Conservation (phyloP, 1,140 invertebrate species). For the Sycobia sp. region DNA sequence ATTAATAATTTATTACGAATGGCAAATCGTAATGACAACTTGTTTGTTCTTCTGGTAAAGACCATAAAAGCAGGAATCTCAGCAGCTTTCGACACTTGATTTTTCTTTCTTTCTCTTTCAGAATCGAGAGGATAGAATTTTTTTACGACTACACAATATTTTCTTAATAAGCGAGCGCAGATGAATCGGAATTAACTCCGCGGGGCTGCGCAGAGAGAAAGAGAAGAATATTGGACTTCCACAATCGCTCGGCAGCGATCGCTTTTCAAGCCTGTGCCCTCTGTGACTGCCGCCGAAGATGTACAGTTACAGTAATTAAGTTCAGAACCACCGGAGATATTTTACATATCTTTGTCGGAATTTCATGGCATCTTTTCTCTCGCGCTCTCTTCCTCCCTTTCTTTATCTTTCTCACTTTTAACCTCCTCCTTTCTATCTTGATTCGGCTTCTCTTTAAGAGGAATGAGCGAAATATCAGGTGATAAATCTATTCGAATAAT, state of each 20-base stretch:
- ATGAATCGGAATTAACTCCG: conserved; percentile 18
- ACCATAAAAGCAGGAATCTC: conserved; percentile 16
- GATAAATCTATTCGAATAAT: conserved; percentile 15
- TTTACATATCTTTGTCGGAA: conserved; percentile 17
- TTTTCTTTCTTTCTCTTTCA: not conserved
- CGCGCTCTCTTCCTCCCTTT: not conserved
- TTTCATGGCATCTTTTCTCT: not conserved
- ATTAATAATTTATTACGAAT: conserved; percentile 11
- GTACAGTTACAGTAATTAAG: conserved; percentile 26
- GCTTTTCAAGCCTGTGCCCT: not conserved
- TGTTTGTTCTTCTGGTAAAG: conserved; percentile 22
- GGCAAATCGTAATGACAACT: conserved; percentile 11
- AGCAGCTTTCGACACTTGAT: not conserved
- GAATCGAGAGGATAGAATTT: conserved; percentile 17
- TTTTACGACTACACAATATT: conserved; percentile 21
- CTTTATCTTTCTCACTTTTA: not conserved
- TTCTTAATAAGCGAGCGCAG: conserved; percentile 19
- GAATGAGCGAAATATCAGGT: not conserved
- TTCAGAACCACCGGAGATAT: not conserved
- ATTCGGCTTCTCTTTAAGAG: not conserved
- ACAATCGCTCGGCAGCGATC: conserved; percentile 18
- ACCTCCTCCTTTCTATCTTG: too few species aligned
- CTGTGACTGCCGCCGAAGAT: not conserved
- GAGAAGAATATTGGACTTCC: not conserved
- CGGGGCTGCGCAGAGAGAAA: too few species aligned